Percentiles rank a stretch among this genome's conserved stretches.
phyloP scores from a whole-genome alignment of 2,113 vertebrate species.

The Boulengeromyrus knoepffleri region DNA sequence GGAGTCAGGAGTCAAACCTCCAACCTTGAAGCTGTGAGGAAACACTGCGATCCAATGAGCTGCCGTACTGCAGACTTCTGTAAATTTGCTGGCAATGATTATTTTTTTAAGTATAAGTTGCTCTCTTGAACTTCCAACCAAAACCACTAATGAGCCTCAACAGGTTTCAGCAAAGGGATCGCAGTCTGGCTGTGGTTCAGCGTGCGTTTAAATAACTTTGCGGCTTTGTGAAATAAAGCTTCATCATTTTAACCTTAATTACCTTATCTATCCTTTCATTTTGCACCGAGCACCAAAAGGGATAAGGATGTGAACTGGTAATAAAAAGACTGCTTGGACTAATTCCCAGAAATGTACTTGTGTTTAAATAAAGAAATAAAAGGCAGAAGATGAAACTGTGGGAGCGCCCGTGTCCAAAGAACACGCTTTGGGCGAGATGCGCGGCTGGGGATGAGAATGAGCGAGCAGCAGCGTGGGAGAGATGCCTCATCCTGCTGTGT shows the following conservation, averaged over 20 bases:
- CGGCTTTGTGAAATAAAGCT: neutral
- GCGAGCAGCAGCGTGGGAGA: neutral
- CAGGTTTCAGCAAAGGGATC: neutral
- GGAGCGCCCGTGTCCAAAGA: neutral
- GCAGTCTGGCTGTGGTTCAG: neutral
- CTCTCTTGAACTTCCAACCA: neutral
- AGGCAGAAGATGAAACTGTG: neutral
- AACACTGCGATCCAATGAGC: neutral
- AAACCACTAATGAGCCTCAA: neutral
- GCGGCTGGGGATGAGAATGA: neutral
- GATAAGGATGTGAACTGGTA: neutral
- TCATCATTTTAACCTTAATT: slow-evolving; percentile 6
- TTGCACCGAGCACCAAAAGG: neutral
- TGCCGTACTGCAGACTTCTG: neutral
- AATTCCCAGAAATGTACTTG: neutral
- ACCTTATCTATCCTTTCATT: slow-evolving; percentile 4
- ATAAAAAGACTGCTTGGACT: slow-evolving; percentile 2
- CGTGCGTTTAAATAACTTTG: neutral
- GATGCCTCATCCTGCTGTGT: neutral
- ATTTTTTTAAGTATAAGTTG: neutral
- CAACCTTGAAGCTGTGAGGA: neutral
- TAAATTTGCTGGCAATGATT: neutral
- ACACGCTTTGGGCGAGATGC: slow-evolving; percentile 1
- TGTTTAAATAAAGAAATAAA: slow-evolving; percentile 5
- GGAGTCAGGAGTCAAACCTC: neutral